Evolutionary conservation across 2,113 vertebrate genomes (phyloP).

Genomic region (Cichladusa arquata): DNA sequence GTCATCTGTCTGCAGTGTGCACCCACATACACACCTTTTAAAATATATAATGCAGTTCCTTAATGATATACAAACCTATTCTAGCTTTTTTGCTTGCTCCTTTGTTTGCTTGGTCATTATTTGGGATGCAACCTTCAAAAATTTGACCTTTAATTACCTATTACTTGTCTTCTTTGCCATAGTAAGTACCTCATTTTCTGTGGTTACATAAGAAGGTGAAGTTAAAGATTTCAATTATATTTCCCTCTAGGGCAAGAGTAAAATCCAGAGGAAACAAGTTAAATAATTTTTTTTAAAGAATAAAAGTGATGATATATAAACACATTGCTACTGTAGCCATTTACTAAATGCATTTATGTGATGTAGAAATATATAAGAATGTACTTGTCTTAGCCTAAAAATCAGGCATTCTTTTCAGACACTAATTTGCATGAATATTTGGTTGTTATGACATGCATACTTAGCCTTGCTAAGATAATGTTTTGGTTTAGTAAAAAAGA

Average conservation of each 20-base stretch:
- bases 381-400: not conserved
- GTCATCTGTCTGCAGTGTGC: not conserved
- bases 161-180: not conserved
- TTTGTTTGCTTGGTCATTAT: not conserved
- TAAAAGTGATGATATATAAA: not conserved
- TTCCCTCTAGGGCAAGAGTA: not conserved
- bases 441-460: not conserved
- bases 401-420: not conserved
- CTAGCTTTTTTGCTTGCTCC: not conserved
- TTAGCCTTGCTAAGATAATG: not conserved
- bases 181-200: not conserved
- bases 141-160: not conserved
- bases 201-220: not conserved
- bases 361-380: not conserved
- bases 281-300: not conserved
- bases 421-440: not conserved
- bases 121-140: not conserved
- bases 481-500: not conserved
- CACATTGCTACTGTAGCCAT: not conserved
- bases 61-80: not conserved
- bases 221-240: not conserved
- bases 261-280: not conserved
- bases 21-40: not conserved
- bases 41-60: not conserved
- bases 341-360: not conserved